Evolutionary conservation across 1,140 invertebrate genomes (phyloP).

Genomic region (Lepidurus couesii): DNA sequence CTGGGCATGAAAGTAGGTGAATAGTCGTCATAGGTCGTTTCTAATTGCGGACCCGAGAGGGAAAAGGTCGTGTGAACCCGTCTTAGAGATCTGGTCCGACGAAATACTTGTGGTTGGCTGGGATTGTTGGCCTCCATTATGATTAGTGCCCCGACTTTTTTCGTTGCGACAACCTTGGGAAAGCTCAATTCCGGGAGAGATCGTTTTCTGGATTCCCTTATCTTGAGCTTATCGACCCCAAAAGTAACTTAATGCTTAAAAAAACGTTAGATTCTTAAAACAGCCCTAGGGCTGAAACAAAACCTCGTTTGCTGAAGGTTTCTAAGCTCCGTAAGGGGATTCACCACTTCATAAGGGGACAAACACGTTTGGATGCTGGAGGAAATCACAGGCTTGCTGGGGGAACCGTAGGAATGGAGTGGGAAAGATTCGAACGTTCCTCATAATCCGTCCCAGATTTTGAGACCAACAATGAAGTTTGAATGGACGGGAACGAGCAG

Average conservation of each 20-base stretch:
- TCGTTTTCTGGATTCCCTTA: background rate
- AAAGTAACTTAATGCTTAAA: too few relatives aligned
- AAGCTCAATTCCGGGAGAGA: background rate
- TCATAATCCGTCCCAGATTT: background rate
- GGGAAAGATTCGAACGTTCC: background rate
- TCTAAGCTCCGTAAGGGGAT: background rate
- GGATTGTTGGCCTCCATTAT: background rate
- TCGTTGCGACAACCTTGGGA: background rate
- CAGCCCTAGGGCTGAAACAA: too few relatives aligned
- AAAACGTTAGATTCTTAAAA: too few relatives aligned
- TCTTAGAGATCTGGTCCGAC: background rate
- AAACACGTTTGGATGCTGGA: background rate
- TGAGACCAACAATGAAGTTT: background rate
- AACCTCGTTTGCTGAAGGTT: too few relatives aligned
- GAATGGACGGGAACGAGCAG: background rate
- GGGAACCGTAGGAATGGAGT: too few relatives aligned
- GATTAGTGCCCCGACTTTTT: background rate
- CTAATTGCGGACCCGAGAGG: background rate
- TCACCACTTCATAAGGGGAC: background rate
- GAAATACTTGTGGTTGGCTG: background rate
- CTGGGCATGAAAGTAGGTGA: background rate
- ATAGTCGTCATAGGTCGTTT: constrained; percentile 1
- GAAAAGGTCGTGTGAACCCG: constrained; percentile 3
- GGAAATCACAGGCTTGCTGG: background rate
- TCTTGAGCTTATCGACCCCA: background rate